phyloP scores from a whole-genome alignment of 2,888 invertebrate species.

The Lucinisca nassula region DNA sequence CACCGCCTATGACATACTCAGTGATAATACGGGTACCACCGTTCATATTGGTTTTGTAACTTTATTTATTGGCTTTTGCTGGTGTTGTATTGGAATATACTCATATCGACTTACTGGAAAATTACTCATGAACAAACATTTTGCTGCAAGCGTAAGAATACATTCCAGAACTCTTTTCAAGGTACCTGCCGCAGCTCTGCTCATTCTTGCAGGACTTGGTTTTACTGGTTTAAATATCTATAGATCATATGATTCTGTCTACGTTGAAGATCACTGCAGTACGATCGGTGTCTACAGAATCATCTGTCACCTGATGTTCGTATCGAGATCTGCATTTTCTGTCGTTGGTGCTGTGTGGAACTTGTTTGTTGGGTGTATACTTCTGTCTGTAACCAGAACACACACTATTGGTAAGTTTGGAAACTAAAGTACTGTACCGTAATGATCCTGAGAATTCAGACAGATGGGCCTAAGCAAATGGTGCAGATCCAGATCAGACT shows the following conservation, averaged over 20 bases:
- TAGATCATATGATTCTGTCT: conserved; percentile 68
- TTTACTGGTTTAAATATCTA: conserved; percentile 75
- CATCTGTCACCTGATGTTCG: conserved; percentile 84
- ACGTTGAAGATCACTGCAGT: conserved; percentile 76
- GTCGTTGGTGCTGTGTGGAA: conserved; percentile 88
- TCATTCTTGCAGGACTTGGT: conserved; percentile 80
- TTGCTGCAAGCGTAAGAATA: conserved; percentile 87
- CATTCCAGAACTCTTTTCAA: conserved; percentile 88
- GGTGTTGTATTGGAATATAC: conserved; percentile 88
- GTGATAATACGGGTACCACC: conserved; percentile 83
- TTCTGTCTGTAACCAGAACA: conserved; percentile 88
- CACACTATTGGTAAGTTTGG: conserved; percentile 88
- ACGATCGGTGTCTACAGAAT: conserved; percentile 75
- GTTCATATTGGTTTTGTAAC: conserved; percentile 86
- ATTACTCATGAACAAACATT: conserved; percentile 86
- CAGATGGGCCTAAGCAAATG: too few relatives aligned
- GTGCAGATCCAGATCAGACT: too few relatives aligned
- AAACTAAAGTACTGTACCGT: too few relatives aligned
- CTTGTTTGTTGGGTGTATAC: conserved; percentile 86
- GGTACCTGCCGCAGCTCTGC: conserved; percentile 85
- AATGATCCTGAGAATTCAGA: too few relatives aligned
- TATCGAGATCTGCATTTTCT: conserved; percentile 84
- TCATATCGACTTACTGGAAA: conserved; percentile 87
- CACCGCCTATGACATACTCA: conserved; percentile 85
- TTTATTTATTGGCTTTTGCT: conserved; percentile 85